phyloP scores from a whole-genome alignment of 2,888 invertebrate species.

The Oscheius myriophilus region DNA sequence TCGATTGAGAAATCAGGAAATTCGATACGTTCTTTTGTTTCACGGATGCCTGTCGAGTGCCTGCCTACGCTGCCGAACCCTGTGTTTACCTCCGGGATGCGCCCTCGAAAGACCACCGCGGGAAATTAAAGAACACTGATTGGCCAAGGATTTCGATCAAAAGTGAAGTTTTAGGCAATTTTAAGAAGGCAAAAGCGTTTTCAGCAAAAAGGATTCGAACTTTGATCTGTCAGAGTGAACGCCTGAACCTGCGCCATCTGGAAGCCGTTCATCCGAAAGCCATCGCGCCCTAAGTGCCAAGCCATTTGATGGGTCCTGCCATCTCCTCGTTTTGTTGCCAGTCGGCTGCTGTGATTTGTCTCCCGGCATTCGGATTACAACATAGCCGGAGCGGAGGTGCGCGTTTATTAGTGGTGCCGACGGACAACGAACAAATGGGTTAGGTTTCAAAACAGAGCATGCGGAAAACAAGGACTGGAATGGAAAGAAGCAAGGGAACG shows the following conservation, averaged over 20 bases:
- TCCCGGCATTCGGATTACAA: constrained; percentile 1
- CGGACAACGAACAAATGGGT: no score
- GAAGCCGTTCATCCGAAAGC: no score
- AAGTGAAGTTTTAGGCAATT: no score
- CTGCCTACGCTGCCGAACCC: neutral
- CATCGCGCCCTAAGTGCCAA: neutral
- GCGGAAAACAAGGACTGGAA: constrained; percentile 9
- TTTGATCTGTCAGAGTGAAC: neutral
- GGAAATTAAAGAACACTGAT: no score
- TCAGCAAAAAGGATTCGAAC: neutral
- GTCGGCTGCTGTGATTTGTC: constrained; percentile 7
- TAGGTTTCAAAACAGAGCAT: neutral
- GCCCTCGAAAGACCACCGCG: neutral
- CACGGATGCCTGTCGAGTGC: constrained; percentile 16
- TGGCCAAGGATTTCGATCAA: no score
- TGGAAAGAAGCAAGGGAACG: neutral
- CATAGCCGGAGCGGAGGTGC: neutral
- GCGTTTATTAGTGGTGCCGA: no score
- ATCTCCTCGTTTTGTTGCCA: neutral
- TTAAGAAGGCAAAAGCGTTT: neutral
- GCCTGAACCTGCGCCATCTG: constrained; percentile 8
- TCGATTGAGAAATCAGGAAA: constrained; percentile 1
- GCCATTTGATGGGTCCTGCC: neutral
- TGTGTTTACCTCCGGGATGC: constrained; percentile 26
- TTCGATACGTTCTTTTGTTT: constrained; percentile 15